These are phyloP conservation scores for Sericinus montela DNA, from an alignment of 2,888 invertebrate genomes.

Conservation along the genomic window DNA sequence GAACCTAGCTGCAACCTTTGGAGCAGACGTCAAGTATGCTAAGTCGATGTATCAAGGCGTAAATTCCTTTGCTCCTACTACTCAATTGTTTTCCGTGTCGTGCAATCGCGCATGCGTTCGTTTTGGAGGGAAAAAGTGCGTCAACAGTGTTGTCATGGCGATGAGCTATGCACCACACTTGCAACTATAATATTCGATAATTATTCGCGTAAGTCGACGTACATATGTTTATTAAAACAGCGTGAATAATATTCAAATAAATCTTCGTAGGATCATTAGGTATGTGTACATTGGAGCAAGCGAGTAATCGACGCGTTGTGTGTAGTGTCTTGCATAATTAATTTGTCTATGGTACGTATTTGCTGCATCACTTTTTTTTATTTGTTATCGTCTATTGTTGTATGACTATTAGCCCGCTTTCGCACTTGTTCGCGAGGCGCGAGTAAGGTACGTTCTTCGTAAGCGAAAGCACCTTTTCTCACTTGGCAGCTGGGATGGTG, in stretches of 20 bases:
- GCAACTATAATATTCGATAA: constrained; percentile 15
- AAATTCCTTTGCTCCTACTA: constrained; percentile 25
- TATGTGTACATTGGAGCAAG: constrained; percentile 28
- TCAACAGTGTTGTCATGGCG: constrained; percentile 62
- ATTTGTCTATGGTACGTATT: constrained; percentile 34
- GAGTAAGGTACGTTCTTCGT: too few species aligned
- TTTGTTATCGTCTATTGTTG: background rate
- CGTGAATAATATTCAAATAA: too few species aligned
- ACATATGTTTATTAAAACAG: too few species aligned
- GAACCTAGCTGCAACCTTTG: constrained; percentile 31
- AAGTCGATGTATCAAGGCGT: constrained; percentile 28
- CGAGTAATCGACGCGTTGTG: constrained; percentile 42
- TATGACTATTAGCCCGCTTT: background rate
- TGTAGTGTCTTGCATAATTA: constrained; percentile 43
- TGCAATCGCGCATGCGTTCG: constrained; percentile 59
- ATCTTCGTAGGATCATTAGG: constrained; percentile 31
- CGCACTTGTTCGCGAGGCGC: too few species aligned
- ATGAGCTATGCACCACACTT: constrained; percentile 49
- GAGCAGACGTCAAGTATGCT: constrained; percentile 14
- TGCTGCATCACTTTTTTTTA: constrained; percentile 20
- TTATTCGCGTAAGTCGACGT: constrained; percentile 26
- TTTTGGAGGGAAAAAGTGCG: constrained; percentile 71
- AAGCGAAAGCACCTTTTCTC: too few species aligned
- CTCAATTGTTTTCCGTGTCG: constrained; percentile 19
- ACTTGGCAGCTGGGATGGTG: too few species aligned